Evolutionary conservation across 2,888 invertebrate species (phyloP).

Genomic region (Heliconius ethilla): DNA sequence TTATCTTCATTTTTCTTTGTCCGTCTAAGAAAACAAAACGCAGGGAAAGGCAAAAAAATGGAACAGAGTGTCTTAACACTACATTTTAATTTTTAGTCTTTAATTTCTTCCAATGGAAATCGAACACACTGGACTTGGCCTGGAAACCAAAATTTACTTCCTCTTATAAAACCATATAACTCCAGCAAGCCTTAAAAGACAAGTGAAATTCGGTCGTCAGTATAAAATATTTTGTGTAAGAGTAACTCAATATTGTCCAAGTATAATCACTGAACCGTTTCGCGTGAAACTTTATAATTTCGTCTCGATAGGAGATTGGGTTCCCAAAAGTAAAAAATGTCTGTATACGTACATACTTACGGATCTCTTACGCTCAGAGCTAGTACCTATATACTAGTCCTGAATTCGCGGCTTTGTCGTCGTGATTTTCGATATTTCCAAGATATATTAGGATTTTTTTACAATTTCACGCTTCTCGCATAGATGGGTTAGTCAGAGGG

Average conservation of each 20-base stretch:
- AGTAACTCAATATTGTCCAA: conserved; percentile 11
- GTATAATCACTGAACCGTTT: conserved; percentile 15
- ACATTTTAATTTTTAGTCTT: too few relatives aligned
- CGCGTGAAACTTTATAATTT: conserved; percentile 13
- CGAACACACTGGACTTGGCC: too few relatives aligned
- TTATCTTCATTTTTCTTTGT: too few relatives aligned
- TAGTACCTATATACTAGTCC: too few relatives aligned
- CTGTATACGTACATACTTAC: not conserved
- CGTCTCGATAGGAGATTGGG: not conserved
- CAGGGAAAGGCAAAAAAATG: not conserved
- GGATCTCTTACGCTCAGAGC: too few relatives aligned
- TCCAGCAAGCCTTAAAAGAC: not conserved
- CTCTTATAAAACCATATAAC: not conserved
- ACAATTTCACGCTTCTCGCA: too few relatives aligned
- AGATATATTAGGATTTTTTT: too few relatives aligned
- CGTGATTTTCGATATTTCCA: too few relatives aligned
- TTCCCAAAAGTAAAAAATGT: conserved; percentile 12
- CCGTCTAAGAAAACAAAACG: too few relatives aligned
- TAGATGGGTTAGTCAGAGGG: too few relatives aligned
- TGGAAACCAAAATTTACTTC: not conserved
- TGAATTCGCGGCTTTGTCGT: too few relatives aligned
- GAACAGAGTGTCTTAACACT: not conserved
- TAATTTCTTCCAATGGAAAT: too few relatives aligned
- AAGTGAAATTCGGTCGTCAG: not conserved
- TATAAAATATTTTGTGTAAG: not conserved